Conservation (phyloP, 23 tunicate genomes). For the Trididemnum miniatum region DNA sequence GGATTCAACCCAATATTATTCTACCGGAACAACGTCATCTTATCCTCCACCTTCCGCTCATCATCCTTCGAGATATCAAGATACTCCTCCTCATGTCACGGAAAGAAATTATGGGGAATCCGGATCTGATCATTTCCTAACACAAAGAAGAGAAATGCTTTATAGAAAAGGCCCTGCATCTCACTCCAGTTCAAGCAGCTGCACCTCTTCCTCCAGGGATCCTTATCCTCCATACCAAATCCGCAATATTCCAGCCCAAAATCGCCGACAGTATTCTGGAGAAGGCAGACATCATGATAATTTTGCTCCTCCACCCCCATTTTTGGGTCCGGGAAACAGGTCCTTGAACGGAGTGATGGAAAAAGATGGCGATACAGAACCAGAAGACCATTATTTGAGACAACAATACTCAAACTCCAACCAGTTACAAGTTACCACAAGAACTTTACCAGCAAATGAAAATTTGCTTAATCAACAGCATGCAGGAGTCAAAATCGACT, state of each 20-base stretch:
- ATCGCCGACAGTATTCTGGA: neutral
- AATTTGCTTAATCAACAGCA: neutral
- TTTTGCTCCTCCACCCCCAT: conserved; percentile 3
- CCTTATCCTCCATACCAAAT: conserved; percentile 6
- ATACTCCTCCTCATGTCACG: neutral
- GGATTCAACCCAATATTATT: conserved; percentile 27
- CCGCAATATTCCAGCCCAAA: neutral
- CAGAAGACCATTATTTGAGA: neutral
- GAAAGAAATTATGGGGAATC: neutral
- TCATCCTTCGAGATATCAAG: neutral
- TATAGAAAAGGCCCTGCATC: conserved; percentile 72
- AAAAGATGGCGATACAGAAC: conserved; percentile 37
- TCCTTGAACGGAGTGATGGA: conserved; percentile 79
- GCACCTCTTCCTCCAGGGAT: conserved; percentile 59
- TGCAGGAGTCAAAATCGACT: neutral
- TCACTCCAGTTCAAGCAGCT: conserved; percentile 69
- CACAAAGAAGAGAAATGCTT: conserved; percentile 33
- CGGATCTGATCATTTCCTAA: neutral
- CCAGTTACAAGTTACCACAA: neutral
- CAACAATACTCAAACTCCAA: neutral
- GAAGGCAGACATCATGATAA: neutral
- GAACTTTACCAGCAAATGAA: neutral
- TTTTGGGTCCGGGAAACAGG: conserved; percentile 40
- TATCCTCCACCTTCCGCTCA: conserved; percentile 4
- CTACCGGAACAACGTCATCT: conserved; percentile 18